Evolutionary conservation across 2,888 invertebrate species (phyloP), one percentile per base, ranked within the genome.

Genomic region (Hofmannophila pseudospretella): DNA sequence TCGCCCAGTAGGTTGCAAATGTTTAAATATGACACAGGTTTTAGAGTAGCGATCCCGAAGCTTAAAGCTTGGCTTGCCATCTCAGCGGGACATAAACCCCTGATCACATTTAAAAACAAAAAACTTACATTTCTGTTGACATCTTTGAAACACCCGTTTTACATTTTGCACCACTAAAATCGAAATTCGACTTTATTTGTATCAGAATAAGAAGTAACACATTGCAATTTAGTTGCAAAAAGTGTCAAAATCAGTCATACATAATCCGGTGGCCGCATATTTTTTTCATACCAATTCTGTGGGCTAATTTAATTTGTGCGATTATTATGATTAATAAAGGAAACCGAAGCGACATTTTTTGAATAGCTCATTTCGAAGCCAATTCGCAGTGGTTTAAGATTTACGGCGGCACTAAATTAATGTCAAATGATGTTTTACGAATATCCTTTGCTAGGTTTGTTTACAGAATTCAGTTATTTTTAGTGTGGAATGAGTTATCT

Each of bases 261-360:
- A 36, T 54, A 60, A 64, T 57, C 57, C 65, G 51, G 61, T 62
- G 64, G 63, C 58, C 42, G 40, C 35, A 35, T 48, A 47, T 56
- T 47, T 51, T 62, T 23, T 23, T 23, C 23, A 23, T 4, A n/a
- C 45, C 47, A 47, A 61, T 61, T 56, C 53, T 54, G 54, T 45
- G 47, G 44, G 54, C 65, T 75, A 71, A 76, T 75, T 76, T 74
- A 75, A 75, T 76, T 74, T 71, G 67, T 58, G 52, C 46, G 65
- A 58, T 61, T 58, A 49, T 49, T 59, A 60, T 75, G 74, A 75
- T 76, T 74, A 72, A 73, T 72, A 58, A 54, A 45, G 42, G 55
- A 55, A n/a, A 50, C 54, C 53, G 51, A 50, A 44, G 54, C 58
- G 68, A 71, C 68, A 72, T 72, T 67, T 68, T 67, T 66, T 34